Base-by-base conservation (phyloP, 2,888 invertebrate genomes). In the Tetranychus truncatus region DNA sequence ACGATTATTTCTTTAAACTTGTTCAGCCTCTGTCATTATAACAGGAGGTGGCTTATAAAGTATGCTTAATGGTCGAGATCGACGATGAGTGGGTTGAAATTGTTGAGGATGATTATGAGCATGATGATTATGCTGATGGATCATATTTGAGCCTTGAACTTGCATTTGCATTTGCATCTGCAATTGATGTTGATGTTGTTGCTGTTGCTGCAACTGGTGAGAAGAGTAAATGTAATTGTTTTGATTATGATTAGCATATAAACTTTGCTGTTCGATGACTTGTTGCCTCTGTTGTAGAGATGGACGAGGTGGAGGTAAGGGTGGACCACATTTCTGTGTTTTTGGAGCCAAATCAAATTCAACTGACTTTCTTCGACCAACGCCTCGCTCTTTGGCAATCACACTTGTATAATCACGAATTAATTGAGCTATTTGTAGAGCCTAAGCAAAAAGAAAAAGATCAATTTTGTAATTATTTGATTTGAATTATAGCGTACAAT, bases 401-500 rank as follows among this genome's bases (percentile, higher is more conserved):
- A 88, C 89, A 82, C 88, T 88, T 79, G 88, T 88, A 84, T 94
- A 94, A 84, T 94, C 94, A 81, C 91, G 89, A 80, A 94, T 92
- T 78, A 94, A 86, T 76, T 91, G 92, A 76, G 92, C 91, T 82
- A 94, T 93, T 85, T 94, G 93, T 84, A 91, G 91, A 77, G 93
- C 93, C 90, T 94, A 84, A n/a, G 81, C 81, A 6, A 80, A 76
- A 77, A 72, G 65, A 69, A 55, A 74, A 34, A 45, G n/a, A 67
- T 67, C 3, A 45, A 20, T 44, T 20, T 7, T 21, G 24, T 44
- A 7, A 6, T 34, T 44, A 3, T 6, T n/a, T 6, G 34, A 69
- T 20, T 69, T 71, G 9, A n/a, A 8, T 71, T 45, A 1, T 45
- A n/a, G n/a, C 44, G 71, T 3, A 34, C 0, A 34, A 34, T 1